Base-by-base conservation (phyloP, 2,113 vertebrate genomes). In the Periophthalmus modestus region DNA sequence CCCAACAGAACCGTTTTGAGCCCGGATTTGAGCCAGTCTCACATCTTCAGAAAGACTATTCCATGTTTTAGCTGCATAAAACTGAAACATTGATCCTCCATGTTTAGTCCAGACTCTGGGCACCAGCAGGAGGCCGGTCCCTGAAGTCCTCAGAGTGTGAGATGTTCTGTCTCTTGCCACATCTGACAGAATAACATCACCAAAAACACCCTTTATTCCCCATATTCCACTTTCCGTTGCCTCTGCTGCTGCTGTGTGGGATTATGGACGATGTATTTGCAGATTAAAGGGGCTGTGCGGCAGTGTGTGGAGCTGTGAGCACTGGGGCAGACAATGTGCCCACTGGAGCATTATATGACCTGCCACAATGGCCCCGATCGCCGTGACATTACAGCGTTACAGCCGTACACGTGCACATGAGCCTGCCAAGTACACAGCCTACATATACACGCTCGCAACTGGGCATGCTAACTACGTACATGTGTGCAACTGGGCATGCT, bases 271-370 rank as follows among this genome's bases (percentile, higher is more conserved):
- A 61, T 59, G 57, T 58, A 47, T 70, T 54, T 54, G 74, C 46
- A 70, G 74, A 76, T 70, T 76, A 76, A 78, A 65, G 63, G 75
- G 82, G 73, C 74, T 71, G 73, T 65, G 57, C 16, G 77, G 28
- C 28, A 28, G 28, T 87, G 75, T 74, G 78, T 80, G 69, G 74
- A 68, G 68, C 79, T 65, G 75, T 87, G 85, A 82, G 78, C 54
- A 57, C 87, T 84, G 85, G 66, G 78, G 68, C 76, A 75, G 75
- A 90, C 84, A 89, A 88, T 87, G 84, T 83, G 82, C 66, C 73
- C 80, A 86, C 77, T 63, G 79, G 83, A 85, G 75, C 87, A 76
- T 88, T 82, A 79, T 78, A 83, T 86, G 84, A 83, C 84, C 84
- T 81, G 83, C 83, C 81, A 71, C 71, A 63, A 18, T 33, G 59